Conservation (phyloP, 2,113 vertebrate genomes). For the human region GRCh38 chr21:42141501-42142000, state of each 20-base stretch:
- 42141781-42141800: accelerated
- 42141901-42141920: accelerated
- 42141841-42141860: too few species aligned
- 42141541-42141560: accelerated
- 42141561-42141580: not conserved
- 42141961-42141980: not conserved
- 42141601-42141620: not conserved
- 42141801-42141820: not conserved
- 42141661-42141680: not conserved
- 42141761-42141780: accelerated
- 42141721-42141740: accelerated
- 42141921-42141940: not conserved
- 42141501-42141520: not conserved
- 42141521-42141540: not conserved
- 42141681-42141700: not conserved
- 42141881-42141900: not conserved
- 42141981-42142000: accelerated
- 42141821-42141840: not conserved
- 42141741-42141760: accelerated
- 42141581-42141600: not conserved
- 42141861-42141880: accelerated
- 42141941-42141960: accelerated
- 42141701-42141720: not conserved
- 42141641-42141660: too few species aligned
- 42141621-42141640: not conserved